These are phyloP conservation scores for Hippopotamus amphibius DNA, from an alignment of 2,113 vertebrate genomes.

Conservation along the genomic window DNA sequence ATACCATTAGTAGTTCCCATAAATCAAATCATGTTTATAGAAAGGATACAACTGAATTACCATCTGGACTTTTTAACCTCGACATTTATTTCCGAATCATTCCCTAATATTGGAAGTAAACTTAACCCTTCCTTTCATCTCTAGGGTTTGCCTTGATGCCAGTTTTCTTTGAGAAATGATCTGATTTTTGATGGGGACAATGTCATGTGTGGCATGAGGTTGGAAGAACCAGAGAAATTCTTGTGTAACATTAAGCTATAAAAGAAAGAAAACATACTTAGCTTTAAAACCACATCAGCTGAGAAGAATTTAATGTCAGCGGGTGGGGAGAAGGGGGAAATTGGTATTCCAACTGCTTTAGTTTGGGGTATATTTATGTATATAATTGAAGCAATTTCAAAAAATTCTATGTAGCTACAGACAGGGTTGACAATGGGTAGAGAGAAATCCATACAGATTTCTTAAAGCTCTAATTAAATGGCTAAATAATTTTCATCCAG, in stretches of 20 bases:
- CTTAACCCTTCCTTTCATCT: slow-evolving; percentile 91
- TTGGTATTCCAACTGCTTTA: slow-evolving; percentile 60
- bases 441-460: background rate
- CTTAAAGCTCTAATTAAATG: background rate
- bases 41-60: slow-evolving; percentile 91
- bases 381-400: slow-evolving; percentile 66
- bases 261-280: slow-evolving; percentile 84
- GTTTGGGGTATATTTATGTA: slow-evolving; percentile 71
- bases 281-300: slow-evolving; percentile 79
- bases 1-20: slow-evolving; percentile 92
- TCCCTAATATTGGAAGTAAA: slow-evolving; percentile 88
- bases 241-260: slow-evolving; percentile 76
- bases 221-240: slow-evolving; percentile 76
- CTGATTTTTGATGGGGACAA: slow-evolving; percentile 81
- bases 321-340: slow-evolving; percentile 63
- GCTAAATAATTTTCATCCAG: background rate
- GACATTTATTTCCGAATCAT: slow-evolving; percentile 91
- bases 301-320: slow-evolving; percentile 77
- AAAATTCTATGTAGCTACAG: slow-evolving; percentile 47
- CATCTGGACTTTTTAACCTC: slow-evolving; percentile 94
- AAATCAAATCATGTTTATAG: slow-evolving; percentile 93
- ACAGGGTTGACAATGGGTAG: slow-evolving; percentile 20
- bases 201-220: slow-evolving; percentile 76
- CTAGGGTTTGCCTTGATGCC: slow-evolving; percentile 79
- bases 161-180: slow-evolving; percentile 84